Evolutionary conservation across 1,140 invertebrate genomes (phyloP).

Genomic region (Calycopis cecrops): DNA sequence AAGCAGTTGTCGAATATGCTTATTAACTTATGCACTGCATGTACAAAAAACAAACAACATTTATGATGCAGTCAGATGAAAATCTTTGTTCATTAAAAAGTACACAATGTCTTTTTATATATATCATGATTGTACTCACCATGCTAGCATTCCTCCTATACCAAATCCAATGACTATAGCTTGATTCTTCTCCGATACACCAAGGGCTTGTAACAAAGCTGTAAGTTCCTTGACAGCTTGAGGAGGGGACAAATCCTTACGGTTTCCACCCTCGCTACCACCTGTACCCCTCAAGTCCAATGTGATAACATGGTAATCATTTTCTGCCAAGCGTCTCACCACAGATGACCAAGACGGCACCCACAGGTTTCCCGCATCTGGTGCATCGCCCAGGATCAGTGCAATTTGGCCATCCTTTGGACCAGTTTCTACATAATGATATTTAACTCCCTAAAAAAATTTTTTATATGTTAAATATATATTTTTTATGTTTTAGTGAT

Average conservation of each 20-base stretch:
- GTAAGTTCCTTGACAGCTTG: slow-evolving; percentile 47
- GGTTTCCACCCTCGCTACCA: slow-evolving; percentile 49
- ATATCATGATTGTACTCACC: slow-evolving; percentile 34
- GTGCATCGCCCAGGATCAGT: slow-evolving; percentile 55
- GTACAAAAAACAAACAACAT: no score
- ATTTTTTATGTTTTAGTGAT: no score
- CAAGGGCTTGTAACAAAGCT: slow-evolving; percentile 45
- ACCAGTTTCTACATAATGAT: slow-evolving; percentile 62
- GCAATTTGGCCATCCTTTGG: slow-evolving; percentile 46
- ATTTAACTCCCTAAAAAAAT: slow-evolving; percentile 61
- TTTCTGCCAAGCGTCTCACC: slow-evolving; percentile 41
- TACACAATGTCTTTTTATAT: no score
- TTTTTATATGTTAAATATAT: slow-evolving; percentile 6
- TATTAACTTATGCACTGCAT: no score
- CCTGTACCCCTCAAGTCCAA: slow-evolving; percentile 58
- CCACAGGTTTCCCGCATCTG: slow-evolving; percentile 52
- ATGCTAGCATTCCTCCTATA: slow-evolving; percentile 61
- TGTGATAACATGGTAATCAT: slow-evolving; percentile 50
- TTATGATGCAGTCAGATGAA: no score
- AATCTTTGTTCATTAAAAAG: no score
- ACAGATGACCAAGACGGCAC: slow-evolving; percentile 47
- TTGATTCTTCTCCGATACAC: slow-evolving; percentile 44
- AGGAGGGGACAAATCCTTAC: slow-evolving; percentile 50
- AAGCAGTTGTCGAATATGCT: no score
- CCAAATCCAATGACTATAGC: slow-evolving; percentile 60